Evolutionary conservation across 2,888 invertebrate species (phyloP), one percentile per base, ranked within the genome.

Genomic region (Lacanobia wlatinum): DNA sequence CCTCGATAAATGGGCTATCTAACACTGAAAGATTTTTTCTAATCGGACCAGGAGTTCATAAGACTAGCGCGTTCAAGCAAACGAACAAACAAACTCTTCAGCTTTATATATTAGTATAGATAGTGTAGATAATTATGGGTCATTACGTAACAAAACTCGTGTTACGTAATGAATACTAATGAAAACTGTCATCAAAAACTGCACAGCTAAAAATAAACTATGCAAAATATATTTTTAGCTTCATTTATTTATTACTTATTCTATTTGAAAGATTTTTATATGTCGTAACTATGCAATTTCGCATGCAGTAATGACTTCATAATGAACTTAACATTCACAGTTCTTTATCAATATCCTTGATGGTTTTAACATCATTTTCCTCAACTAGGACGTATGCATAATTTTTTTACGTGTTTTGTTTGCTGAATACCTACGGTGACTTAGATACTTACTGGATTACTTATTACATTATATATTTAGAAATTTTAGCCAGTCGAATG

Each of bases 351-450:
- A 69, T 28, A 28, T 21, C 34, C 10, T 23, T 58, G 12, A 1
- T 12, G 43, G 1, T 23, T 56, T 23, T 59, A 23, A 58, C 10
- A 10, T 38, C 0, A 38, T 64, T 73, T 73, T 73, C 34, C 61
- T 61, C 38, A 1, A 46, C 46, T 59, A 46, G 12, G 12, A 12
- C n/a, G 18, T 43, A 43, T 34, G 34, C 23, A 59, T 23, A 34
- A 28, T 28, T 8, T 23, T 43, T 23, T 70, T 14, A 23, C 18
- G 18, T 38, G 18, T 61, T n/a, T 48, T 18, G 3, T 58, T 48
- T 48, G 7, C 28, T 18, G 21, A 21, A 18, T 48, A 12, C n/a
- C 12, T 12, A 12, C 28, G 28, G 28, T 28, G 28, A 28, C 28
- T 28, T 28, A 28, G 28, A 28, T 28, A 28, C 28, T 28, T 28